phyloP scores from a whole-genome alignment of 2,797 vertebrate species.

The Spinus olivaceus region DNA sequence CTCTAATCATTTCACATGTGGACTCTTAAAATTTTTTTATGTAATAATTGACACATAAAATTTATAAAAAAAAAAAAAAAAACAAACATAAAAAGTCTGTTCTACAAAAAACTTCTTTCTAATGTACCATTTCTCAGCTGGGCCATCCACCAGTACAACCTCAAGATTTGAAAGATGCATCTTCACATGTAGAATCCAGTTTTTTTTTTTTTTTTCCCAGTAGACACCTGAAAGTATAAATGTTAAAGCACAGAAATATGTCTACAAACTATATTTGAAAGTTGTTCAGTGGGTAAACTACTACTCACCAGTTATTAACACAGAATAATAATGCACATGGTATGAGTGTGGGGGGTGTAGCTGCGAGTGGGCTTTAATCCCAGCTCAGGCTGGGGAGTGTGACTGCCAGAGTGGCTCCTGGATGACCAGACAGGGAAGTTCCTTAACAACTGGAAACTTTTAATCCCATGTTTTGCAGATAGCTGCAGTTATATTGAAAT shows the following conservation, averaged over 20 bases:
- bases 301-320: not conserved
- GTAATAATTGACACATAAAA: slow-evolving; percentile 7
- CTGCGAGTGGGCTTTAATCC: rapidly evolving
- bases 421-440: not conserved
- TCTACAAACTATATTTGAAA: not conserved
- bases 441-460: not conserved
- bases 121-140: not conserved
- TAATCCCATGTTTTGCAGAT: not conserved
- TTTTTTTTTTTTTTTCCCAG: not conserved
- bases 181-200: not conserved
- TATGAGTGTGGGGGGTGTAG: not conserved
- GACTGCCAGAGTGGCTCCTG: not conserved
- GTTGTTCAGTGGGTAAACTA: not conserved
- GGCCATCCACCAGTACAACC: not conserved
- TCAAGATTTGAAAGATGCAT: not conserved
- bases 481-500: not conserved
- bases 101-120: not conserved
- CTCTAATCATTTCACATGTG: not conserved
- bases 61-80: not conserved
- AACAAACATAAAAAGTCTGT: not conserved
- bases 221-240: not conserved
- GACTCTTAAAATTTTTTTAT: not conserved
- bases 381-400: not conserved
- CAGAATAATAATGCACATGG: not conserved
- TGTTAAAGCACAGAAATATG: not conserved